These are phyloP conservation scores for Calosoma granatense DNA, from an alignment of 1,140 invertebrate species.

Conservation along the genomic window DNA sequence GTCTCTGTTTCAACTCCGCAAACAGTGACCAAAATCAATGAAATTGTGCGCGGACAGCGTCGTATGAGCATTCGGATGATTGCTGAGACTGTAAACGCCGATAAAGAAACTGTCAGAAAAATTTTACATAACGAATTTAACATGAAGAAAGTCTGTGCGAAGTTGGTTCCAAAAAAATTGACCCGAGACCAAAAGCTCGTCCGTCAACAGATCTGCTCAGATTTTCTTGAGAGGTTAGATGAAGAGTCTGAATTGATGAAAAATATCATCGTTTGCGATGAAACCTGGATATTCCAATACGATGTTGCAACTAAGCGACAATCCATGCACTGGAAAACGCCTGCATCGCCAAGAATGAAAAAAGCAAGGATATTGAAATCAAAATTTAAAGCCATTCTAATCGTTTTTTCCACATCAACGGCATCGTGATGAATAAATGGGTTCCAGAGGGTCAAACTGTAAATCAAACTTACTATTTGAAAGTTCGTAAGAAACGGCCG, in stretches of 20 bases:
- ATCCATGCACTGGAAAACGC: conserved; percentile 20
- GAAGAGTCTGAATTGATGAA: too few species aligned
- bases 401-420: conserved; percentile 22
- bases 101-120: conserved; percentile 20
- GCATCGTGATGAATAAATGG: conserved; percentile 25
- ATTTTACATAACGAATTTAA: conserved; percentile 21
- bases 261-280: conserved; percentile 26
- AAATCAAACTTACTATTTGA: conserved; percentile 24
- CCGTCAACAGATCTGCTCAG: conserved; percentile 9
- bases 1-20: conserved; percentile 17
- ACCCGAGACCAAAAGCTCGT: conserved; percentile 16
- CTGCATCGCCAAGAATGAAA: conserved; percentile 17
- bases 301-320: conserved; percentile 26
- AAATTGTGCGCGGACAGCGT: conserved; percentile 12
- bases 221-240: conserved; percentile 7
- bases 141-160: conserved; percentile 13
- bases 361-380: conserved; percentile 18
- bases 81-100: neutral
- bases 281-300: conserved; percentile 25
- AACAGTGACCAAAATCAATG: too few species aligned
- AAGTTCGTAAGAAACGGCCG: conserved; percentile 22
- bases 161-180: conserved; percentile 18
- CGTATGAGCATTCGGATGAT: neutral
- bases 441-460: conserved; percentile 25
- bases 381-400: conserved; percentile 23